Conservation (phyloP, 2,888 invertebrate species). For the Electrophaes corylata region DNA sequence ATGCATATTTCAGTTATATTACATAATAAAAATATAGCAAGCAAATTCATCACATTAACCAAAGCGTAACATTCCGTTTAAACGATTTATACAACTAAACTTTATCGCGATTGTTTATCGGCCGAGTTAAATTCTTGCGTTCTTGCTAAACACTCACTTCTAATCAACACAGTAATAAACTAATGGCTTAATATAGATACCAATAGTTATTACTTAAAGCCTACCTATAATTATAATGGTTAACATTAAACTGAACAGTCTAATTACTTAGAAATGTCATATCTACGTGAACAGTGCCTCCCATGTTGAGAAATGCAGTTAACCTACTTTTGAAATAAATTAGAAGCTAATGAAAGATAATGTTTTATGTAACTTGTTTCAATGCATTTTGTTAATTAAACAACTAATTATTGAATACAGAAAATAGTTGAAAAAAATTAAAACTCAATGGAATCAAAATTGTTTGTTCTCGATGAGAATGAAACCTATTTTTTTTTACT, state of each 20-base stretch:
- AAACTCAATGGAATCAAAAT: no score
- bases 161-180: constrained; percentile 3
- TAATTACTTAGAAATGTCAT: constrained; percentile 34
- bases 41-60: neutral
- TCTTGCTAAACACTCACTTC: constrained; percentile 3
- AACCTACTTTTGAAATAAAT: constrained; percentile 32
- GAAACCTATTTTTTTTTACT: no score
- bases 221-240: constrained; percentile 16
- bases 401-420: neutral
- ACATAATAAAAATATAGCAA: neutral
- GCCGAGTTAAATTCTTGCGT: constrained; percentile 1
- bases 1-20: no score
- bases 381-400: neutral
- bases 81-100: constrained; percentile 12
- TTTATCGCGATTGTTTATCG: constrained; percentile 5
- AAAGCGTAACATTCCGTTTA: neutral
- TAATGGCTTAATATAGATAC: constrained; percentile 23
- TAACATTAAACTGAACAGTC: constrained; percentile 13
- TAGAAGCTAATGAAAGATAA: constrained; percentile 19
- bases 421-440: neutral
- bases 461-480: no score
- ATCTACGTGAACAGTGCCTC: constrained; percentile 25
- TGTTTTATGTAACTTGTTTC: neutral
- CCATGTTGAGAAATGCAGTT: constrained; percentile 32
- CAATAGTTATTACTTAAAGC: constrained; percentile 20